Evolutionary conservation across 2,113 vertebrate genomes (phyloP).

Genomic region (Argyrosomus japonicus): DNA sequence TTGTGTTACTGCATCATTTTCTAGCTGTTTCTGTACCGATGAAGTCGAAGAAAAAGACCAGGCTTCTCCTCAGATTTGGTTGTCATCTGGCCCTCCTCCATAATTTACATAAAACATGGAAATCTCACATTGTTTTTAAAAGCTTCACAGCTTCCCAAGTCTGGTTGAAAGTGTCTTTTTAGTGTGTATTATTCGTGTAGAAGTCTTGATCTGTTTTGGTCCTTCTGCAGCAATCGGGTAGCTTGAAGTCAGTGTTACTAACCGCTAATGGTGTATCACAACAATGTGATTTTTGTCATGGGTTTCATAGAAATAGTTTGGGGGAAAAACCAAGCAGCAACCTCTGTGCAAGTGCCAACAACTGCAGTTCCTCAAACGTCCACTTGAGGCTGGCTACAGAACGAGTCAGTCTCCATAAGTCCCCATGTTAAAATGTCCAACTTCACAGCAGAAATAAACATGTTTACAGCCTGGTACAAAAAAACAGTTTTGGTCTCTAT

Average conservation of each 20-base stretch:
- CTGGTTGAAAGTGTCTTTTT: not conserved
- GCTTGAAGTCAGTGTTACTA: not conserved
- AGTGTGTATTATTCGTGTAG: not conserved
- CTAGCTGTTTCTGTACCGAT: slow-evolving; percentile 18
- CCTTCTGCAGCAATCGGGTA: not conserved
- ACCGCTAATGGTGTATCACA: not conserved
- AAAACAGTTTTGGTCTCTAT: no score
- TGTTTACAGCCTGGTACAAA: no score
- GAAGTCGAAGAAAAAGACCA: not conserved
- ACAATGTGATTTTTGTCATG: not conserved
- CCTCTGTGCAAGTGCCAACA: no score
- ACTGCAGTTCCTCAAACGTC: no score
- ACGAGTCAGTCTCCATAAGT: no score
- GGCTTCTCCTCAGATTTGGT: slow-evolving; percentile 35
- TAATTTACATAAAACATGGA: slow-evolving; percentile 59
- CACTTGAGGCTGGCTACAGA: no score
- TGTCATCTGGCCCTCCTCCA: slow-evolving; percentile 22
- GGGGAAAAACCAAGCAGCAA: no score
- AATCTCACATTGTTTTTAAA: slow-evolving; percentile 18
- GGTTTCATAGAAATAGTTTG: not conserved
- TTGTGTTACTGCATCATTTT: not conserved
- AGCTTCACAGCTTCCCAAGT: not conserved
- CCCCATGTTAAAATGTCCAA: no score
- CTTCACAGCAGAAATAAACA: no score
- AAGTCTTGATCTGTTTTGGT: not conserved